Evolutionary conservation across 2,797 vertebrate species (phyloP).

Genomic region (Leptodactylus fallax): DNA sequence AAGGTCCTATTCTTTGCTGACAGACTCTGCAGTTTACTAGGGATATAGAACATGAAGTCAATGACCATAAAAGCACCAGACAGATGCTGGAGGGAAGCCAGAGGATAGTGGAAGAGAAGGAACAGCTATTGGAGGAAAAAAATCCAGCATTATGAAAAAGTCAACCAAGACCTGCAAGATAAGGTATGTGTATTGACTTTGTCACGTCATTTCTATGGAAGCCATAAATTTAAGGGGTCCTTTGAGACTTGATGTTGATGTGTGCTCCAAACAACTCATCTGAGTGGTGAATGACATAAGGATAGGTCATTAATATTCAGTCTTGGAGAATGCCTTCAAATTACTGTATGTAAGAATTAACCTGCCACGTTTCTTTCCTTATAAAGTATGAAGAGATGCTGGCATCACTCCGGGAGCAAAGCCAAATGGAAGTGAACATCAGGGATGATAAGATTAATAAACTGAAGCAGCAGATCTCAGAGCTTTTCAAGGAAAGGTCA

Average conservation of each 20-base stretch:
- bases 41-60: constrained; percentile 55
- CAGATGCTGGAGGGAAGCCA: constrained; percentile 54
- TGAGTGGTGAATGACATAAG: too few species aligned
- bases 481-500: constrained; percentile 65
- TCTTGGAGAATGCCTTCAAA: background rate
- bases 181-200: constrained; percentile 54
- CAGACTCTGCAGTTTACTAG: constrained; percentile 55
- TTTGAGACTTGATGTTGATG: too few species aligned
- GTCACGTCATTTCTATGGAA: background rate
- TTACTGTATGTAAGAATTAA: background rate
- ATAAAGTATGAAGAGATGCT: constrained; percentile 62
- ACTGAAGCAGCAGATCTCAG: constrained; percentile 65
- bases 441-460: constrained; percentile 65
- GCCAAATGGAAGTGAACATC: constrained; percentile 53
- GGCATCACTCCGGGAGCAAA: constrained; percentile 59
- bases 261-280: too few species aligned
- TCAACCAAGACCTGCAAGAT: constrained; percentile 56
- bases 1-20: background rate
- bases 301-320: too few species aligned
- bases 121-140: constrained; percentile 54
- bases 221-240: too few species aligned
- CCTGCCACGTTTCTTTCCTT: constrained; percentile 28
- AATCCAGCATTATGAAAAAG: constrained; percentile 58
- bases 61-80: constrained; percentile 54
- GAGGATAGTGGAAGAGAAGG: constrained; percentile 46